Base-by-base conservation (phyloP, 2,113 vertebrate species). In the Nothoprocta pentlandii region DNA sequence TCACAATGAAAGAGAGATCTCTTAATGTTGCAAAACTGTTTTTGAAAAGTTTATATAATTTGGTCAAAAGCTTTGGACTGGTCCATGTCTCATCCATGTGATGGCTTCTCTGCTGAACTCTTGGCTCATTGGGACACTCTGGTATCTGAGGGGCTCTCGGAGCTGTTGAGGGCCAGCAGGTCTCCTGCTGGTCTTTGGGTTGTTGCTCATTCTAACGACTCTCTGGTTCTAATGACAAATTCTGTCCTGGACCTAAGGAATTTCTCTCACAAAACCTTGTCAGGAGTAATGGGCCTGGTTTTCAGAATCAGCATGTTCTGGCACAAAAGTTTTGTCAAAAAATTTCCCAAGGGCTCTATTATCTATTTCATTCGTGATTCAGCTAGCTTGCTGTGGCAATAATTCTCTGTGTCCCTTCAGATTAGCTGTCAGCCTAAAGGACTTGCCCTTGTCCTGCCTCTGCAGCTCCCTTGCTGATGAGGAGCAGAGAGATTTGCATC, bases 361-460 rank as follows among this genome's bases (percentile, higher is more conserved):
- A 91, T 32, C 75, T 39, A 75, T 89, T 85, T 85, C 11, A 49
- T 56, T 92, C 53, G 25, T 81, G 64, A 81, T 76, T 92, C 47
- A 88, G 41, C 28, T 47, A 68, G 5, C 26, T 92, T 64, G 19
- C 32, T 63, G 16, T 30, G 83, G 71, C 61, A 86, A 63, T 44
- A 74, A 77, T 81, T 91, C 21, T 34, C 74, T 80, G 34, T 53
- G 30, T 80, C 56, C 10, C 30, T 85, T 87, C 66, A 88, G 44
- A 16, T 94, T 42, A 85, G 42, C 49, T 92, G 36, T 76, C 79
- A 68, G 15, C 32, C 51, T 85, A 58, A 92, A 70, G 26, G 68
- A 32, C 44, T 76, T 62, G 49, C 21, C 53, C 44, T 86, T 91
- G 58, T 87, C 56, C 78, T 23, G 39, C 21, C 39, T 76, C 75